Percentiles rank a stretch among this genome's conserved stretches.
These are phyloP conservation scores for Penelope pileata DNA, from an alignment of 2,113 vertebrate genomes.

Conservation along the genomic window DNA sequence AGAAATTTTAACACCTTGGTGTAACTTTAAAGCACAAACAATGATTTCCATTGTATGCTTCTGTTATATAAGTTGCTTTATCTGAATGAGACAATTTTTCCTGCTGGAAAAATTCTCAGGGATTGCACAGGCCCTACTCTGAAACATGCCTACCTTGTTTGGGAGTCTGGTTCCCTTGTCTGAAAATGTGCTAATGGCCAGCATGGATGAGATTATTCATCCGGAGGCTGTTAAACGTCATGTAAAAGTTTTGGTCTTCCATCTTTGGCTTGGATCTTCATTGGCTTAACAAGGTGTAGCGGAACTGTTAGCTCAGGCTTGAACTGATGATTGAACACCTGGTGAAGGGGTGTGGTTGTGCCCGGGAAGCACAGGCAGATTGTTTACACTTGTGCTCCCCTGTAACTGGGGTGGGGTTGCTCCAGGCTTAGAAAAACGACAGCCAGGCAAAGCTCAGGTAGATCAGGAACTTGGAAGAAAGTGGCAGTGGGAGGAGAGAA, in stretches of 20 bases:
- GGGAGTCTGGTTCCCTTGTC: background rate
- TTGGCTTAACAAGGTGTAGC: background rate
- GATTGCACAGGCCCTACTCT: background rate
- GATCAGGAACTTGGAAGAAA: too few species aligned
- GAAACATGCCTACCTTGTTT: background rate
- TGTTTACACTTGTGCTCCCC: too few species aligned
- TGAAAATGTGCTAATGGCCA: background rate
- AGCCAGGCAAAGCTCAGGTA: too few species aligned
- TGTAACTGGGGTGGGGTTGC: too few species aligned
- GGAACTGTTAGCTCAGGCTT: background rate
- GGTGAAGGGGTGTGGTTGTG: too few species aligned
- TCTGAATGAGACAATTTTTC: background rate
- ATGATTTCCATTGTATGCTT: background rate
- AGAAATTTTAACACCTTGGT: background rate
- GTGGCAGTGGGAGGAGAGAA: too few species aligned
- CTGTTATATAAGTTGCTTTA: background rate
- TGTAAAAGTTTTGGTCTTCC: background rate
- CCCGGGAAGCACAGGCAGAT: too few species aligned
- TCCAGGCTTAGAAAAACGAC: too few species aligned
- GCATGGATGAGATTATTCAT: background rate
- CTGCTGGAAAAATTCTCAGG: too few species aligned
- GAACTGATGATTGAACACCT: too few species aligned
- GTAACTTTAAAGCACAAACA: background rate
- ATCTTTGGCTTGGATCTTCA: background rate
- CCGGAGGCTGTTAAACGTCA: fast-evolving